phyloP scores from a whole-genome alignment of 2,113 vertebrate species.

The Nerophis lumbriciformis region DNA sequence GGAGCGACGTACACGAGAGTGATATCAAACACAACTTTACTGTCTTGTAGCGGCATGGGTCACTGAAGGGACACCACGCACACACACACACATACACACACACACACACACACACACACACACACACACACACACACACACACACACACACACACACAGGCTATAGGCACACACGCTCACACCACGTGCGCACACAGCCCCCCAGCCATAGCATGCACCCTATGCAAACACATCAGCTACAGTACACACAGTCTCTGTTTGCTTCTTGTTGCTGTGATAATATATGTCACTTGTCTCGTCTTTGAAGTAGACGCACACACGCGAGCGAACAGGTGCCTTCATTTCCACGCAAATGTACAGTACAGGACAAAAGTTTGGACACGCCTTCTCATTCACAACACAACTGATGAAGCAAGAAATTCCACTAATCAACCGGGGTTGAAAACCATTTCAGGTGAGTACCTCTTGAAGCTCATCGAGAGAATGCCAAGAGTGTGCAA shows the following conservation, averaged over 20 bases:
- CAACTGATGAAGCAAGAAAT: no score
- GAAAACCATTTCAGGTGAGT: no score
- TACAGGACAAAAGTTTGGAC: no score
- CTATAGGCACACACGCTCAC: conserved; percentile 4
- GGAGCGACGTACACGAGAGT: conserved; percentile 10
- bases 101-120: conserved; percentile 10
- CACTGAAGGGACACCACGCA: conserved; percentile 41
- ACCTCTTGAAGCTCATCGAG: no score
- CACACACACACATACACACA: conserved; percentile 29
- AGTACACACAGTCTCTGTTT: conserved; percentile 34
- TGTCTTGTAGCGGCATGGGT: conserved; percentile 50
- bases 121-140: conserved; percentile 26
- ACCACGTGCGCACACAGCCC: conserved; percentile 14
- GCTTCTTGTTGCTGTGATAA: not conserved
- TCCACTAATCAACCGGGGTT: no score
- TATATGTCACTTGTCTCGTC: no score
- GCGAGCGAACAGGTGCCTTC: no score
- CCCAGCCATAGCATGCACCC: conserved; percentile 27
- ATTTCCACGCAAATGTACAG: no score
- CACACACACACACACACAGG: conserved; percentile 20
- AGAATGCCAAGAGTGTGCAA: no score
- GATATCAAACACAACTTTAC: conserved; percentile 62
- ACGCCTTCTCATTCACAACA: no score
- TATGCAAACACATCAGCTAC: conserved; percentile 36
- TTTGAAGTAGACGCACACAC: no score